Base-by-base conservation (phyloP, 2,113 vertebrate species). In the Oryzias woworae region DNA sequence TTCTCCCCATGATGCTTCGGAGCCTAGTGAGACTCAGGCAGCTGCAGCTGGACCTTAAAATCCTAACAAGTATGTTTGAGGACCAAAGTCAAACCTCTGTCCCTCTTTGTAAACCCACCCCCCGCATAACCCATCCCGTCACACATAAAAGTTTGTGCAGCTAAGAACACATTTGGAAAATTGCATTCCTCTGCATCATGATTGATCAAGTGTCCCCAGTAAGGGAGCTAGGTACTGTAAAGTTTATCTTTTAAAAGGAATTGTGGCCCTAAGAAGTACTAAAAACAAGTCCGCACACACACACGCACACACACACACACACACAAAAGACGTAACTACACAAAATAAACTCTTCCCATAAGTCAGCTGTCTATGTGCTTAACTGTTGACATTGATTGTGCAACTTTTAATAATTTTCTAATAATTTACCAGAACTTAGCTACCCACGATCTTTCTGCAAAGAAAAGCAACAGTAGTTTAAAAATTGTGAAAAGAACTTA, bases 1-100 rank as follows among this genome's bases (percentile, higher is more conserved):
- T 13, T 54, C 67, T 78, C 60, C 49, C 62, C 89, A 89, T 90
- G 53, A 55, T 15, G 31, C n/a, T 18, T 55, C 31, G 18, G 31
- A 41, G 16, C 53, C 36, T 12, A 36, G 13, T 42, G n/a, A 18
- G 18, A 6, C 36, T n/a, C 5, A 20, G 5, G 4, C 31, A 55
- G 31, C 8, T 20, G 5, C 18, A 41, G 20, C n/a, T 17, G 13
- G 14, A 7, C 41, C 14, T 42, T 14, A 55, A 41, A 36, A 6
- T 41, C 31, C 31, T 36, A 3, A 36, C 31, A 8, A 36, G 31
- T 12, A 10, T 36, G 8, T 36, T 10, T 10, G 31, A 36, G 31
- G 31, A 54, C 26, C 17, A 54, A 54, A 54, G 26, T 53, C 26
- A 36, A 47, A n/a, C 4, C 16, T 47, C n/a, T n/a, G 5, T 47